phyloP scores from a whole-genome alignment of 1,140 invertebrate genomes.

The Phymorhynchus buccinoides region DNA sequence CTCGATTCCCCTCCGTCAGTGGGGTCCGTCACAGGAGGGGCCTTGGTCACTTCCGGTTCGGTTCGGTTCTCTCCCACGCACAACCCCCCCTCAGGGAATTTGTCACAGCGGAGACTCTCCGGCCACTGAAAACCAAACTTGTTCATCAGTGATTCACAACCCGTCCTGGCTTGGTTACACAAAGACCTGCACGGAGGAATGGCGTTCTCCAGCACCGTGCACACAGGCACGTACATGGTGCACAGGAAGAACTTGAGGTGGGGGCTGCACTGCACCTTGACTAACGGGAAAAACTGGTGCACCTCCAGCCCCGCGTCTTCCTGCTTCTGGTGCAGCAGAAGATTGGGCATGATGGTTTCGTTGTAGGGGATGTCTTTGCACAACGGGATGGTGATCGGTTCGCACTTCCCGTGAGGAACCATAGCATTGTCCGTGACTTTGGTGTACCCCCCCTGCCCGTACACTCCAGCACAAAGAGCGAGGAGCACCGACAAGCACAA shows the following conservation, averaged over 20 bases:
- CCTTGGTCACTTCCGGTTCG: constrained; percentile 52
- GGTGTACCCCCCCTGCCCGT: constrained; percentile 1
- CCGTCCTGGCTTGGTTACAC: constrained; percentile 66
- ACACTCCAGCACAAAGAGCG: not conserved
- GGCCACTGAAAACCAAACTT: constrained; percentile 97
- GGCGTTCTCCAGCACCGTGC: constrained; percentile 85
- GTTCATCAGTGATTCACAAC: constrained; percentile 93
- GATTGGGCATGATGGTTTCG: constrained; percentile 95
- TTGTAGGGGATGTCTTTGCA: constrained; percentile 96
- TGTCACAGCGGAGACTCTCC: constrained; percentile 90
- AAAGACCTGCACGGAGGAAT: constrained; percentile 91
- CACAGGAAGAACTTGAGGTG: constrained; percentile 97
- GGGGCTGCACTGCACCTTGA: constrained; percentile 95
- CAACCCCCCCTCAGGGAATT: constrained; percentile 87
- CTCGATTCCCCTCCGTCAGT: not conserved
- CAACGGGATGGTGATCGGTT: constrained; percentile 92
- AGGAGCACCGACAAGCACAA: constrained; percentile 35
- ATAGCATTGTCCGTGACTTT: constrained; percentile 37
- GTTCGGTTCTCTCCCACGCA: constrained; percentile 89
- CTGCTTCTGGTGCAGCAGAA: constrained; percentile 93
- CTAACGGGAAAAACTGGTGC: constrained; percentile 93
- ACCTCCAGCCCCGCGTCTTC: constrained; percentile 95
- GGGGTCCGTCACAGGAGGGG: constrained; percentile 29
- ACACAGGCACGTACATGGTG: constrained; percentile 95
- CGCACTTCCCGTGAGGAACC: constrained; percentile 83